phyloP scores from a whole-genome alignment of 2,888 invertebrate genomes.

The Epinotia nisella region DNA sequence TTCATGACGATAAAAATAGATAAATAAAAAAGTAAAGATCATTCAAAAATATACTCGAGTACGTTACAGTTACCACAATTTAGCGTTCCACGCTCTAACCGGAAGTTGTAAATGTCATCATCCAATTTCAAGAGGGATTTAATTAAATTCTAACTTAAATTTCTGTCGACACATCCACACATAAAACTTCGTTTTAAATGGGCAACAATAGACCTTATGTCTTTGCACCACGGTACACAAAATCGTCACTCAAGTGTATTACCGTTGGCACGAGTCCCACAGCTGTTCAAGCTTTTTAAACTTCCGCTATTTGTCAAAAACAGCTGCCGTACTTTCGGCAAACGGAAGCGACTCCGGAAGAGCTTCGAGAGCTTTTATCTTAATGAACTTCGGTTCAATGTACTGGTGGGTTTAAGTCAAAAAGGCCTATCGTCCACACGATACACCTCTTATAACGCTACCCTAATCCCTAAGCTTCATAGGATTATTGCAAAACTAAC shows the following conservation, averaged over 20 bases:
- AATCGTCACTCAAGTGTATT: background rate
- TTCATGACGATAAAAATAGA: no score
- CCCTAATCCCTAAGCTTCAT: no score
- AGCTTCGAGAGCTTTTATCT: slow-evolving; percentile 56
- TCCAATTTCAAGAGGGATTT: slow-evolving; percentile 22
- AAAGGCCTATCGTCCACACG: background rate
- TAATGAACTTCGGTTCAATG: slow-evolving; percentile 47
- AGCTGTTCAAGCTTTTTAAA: slow-evolving; percentile 35
- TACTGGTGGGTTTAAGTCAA: background rate
- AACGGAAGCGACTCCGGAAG: slow-evolving; percentile 47
- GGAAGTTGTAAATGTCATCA: slow-evolving; percentile 13
- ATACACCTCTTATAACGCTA: background rate
- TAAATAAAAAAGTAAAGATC: no score
- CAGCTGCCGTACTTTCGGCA: slow-evolving; percentile 32
- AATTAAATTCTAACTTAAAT: slow-evolving; percentile 10
- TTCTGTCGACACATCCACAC: background rate
- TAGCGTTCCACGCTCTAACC: background rate
- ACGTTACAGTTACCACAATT: background rate
- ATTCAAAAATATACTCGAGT: no score
- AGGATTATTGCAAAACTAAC: no score
- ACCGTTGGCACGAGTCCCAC: slow-evolving; percentile 1
- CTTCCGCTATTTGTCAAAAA: slow-evolving; percentile 25
- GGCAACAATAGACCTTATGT: background rate
- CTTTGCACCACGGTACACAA: background rate
- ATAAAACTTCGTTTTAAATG: background rate